Conservation (phyloP, 2,888 invertebrate species). For the Coronaproctus castanopsis region DNA sequence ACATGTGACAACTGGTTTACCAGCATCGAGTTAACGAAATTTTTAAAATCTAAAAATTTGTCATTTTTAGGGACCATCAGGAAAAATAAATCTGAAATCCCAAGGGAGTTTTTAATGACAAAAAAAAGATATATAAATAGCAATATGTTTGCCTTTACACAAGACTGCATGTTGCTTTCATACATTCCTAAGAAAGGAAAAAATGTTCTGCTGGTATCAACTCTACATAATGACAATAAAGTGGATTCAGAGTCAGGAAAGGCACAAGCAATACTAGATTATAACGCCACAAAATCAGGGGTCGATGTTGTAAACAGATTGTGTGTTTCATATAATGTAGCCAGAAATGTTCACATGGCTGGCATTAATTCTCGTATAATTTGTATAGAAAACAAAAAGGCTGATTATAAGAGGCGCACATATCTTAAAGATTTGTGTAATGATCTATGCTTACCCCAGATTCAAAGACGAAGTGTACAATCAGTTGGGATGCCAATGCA, state of each 20-base stretch:
- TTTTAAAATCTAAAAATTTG: no score
- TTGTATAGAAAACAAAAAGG: no score
- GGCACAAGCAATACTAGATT: neutral
- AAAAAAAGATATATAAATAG: neutral
- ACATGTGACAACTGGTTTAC: constrained; percentile 8
- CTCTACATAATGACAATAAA: constrained; percentile 2
- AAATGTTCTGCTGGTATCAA: constrained; percentile 3
- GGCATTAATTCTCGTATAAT: neutral
- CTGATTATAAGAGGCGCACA: neutral
- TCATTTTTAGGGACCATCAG: neutral
- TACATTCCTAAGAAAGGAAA: neutral
- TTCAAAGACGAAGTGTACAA: neutral
- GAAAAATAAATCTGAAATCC: neutral
- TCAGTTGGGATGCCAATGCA: neutral
- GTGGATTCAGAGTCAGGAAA: constrained; percentile 6
- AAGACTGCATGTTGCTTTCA: neutral
- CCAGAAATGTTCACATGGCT: neutral
- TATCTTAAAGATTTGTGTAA: neutral
- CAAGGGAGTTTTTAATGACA: neutral
- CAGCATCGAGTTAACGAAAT: no score
- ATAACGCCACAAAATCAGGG: neutral
- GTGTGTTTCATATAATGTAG: constrained; percentile 5
- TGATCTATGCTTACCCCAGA: neutral
- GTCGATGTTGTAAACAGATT: constrained; percentile 6
- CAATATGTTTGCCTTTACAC: neutral